Evolutionary conservation across 2,888 invertebrate genomes (phyloP).

Genomic region (Dasysyrphus albostriatus): DNA sequence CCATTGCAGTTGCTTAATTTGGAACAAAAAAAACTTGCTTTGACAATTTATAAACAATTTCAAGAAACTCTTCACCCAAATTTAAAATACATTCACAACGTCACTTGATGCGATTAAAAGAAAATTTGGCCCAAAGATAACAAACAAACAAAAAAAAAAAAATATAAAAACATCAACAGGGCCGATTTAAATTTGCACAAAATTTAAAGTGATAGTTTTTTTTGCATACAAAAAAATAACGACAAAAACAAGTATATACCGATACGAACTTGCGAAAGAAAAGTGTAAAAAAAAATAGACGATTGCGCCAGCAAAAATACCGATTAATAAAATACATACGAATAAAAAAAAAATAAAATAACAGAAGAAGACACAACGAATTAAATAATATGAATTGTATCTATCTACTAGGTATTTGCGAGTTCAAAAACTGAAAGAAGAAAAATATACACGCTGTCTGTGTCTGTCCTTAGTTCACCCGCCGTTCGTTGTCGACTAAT

Average conservation of each 20-base stretch:
- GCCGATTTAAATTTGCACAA: slow-evolving; percentile 56
- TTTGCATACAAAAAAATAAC: slow-evolving; percentile 14
- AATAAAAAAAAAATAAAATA: slow-evolving; percentile 10
- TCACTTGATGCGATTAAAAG: slow-evolving; percentile 19
- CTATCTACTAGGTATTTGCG: slow-evolving; percentile 23
- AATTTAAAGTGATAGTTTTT: slow-evolving; percentile 48
- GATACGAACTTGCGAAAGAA: slow-evolving; percentile 41
- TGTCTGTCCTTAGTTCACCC: slow-evolving; percentile 56
- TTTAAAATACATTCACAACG: slow-evolving; percentile 26
- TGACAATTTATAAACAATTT: too few species aligned
- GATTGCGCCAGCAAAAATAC: slow-evolving; percentile 51
- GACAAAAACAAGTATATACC: slow-evolving; percentile 20
- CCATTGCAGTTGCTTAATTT: slow-evolving; percentile 5
- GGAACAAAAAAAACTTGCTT: too few species aligned
- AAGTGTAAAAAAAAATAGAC: slow-evolving; percentile 32
- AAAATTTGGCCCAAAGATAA: slow-evolving; percentile 17
- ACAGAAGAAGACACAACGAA: slow-evolving; percentile 6
- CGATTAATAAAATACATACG: slow-evolving; percentile 47
- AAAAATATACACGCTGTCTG: slow-evolving; percentile 64
- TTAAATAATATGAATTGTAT: slow-evolving; percentile 35
- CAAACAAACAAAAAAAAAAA: neutral
- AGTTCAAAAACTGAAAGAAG: slow-evolving; percentile 55
- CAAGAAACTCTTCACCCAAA: neutral
- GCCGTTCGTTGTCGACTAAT: slow-evolving; percentile 69
- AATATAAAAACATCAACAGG: slow-evolving; percentile 4